These are phyloP conservation scores for Oreotragus oreotragus DNA, from an alignment of 2,113 vertebrate genomes.

Conservation along the genomic window DNA sequence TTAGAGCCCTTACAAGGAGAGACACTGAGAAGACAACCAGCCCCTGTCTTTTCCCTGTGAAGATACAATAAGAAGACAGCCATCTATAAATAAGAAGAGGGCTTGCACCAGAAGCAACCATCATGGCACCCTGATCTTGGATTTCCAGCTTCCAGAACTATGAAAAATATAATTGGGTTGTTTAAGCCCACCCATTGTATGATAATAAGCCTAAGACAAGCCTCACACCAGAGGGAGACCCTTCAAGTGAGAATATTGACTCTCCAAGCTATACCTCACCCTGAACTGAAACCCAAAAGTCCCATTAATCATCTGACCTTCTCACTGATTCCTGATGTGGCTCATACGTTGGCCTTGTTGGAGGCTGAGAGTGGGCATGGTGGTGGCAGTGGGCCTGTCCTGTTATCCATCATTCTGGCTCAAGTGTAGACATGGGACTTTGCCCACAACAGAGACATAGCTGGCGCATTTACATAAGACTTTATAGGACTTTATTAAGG, in stretches of 20 bases:
- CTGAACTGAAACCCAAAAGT: not conserved
- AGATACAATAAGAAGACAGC: not conserved
- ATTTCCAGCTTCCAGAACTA: not conserved
- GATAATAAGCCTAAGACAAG: not conserved
- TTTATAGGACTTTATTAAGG: not conserved
- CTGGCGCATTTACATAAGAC: not conserved
- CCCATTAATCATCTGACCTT: not conserved
- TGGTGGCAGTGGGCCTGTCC: no score
- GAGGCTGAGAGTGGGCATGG: not conserved
- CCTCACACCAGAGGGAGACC: not conserved
- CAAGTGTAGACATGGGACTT: not conserved
- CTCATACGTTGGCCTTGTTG: not conserved
- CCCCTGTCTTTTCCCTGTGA: not conserved
- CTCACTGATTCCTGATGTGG: not conserved
- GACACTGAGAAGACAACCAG: not conserved
- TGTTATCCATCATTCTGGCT: not conserved
- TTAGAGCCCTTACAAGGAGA: not conserved
- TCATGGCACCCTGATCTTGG: not conserved
- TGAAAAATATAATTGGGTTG: not conserved
- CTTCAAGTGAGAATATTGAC: not conserved
- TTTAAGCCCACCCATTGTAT: not conserved
- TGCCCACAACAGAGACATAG: not conserved
- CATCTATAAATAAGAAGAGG: not conserved
- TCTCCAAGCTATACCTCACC: not conserved
- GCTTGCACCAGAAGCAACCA: not conserved